A percentile compares a stretch with the other conserved stretches of the same genome.
These are phyloP conservation scores for Characodon lateralis DNA, from an alignment of 2,797 vertebrate genomes.

Conservation along the genomic window DNA sequence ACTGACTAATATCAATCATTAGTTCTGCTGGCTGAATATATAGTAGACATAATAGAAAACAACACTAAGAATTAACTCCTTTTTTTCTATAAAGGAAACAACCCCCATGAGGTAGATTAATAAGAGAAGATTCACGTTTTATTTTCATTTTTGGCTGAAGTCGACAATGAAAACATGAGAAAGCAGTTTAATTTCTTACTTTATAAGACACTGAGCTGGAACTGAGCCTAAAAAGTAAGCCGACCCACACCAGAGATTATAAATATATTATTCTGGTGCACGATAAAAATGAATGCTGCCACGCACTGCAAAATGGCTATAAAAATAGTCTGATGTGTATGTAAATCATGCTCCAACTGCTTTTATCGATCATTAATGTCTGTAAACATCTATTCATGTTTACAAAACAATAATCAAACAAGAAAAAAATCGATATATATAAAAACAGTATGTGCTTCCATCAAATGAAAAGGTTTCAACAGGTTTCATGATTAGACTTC, in stretches of 20 bases:
- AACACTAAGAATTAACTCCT: neutral
- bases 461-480: neutral
- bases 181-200: neutral
- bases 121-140: neutral
- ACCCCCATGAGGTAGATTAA: slow-evolving; percentile 1
- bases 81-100: slow-evolving; percentile 5
- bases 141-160: neutral
- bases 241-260: no score
- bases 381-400: neutral
- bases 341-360: neutral
- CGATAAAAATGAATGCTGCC: neutral
- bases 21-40: slow-evolving; percentile 17
- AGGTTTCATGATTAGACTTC: neutral
- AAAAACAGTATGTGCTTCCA: neutral
- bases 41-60: slow-evolving; percentile 14
- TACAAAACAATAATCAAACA: neutral
- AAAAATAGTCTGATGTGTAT: neutral
- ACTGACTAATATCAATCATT: slow-evolving; percentile 31
- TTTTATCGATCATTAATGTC: neutral
- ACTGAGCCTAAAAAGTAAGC: neutral
- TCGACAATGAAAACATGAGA: neutral
- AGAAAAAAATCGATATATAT: neutral
- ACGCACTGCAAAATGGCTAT: neutral
- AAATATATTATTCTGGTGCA: no score
- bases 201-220: neutral